Conservation (phyloP, 2,113 vertebrate genomes). For the Balaeniceps rex region DNA sequence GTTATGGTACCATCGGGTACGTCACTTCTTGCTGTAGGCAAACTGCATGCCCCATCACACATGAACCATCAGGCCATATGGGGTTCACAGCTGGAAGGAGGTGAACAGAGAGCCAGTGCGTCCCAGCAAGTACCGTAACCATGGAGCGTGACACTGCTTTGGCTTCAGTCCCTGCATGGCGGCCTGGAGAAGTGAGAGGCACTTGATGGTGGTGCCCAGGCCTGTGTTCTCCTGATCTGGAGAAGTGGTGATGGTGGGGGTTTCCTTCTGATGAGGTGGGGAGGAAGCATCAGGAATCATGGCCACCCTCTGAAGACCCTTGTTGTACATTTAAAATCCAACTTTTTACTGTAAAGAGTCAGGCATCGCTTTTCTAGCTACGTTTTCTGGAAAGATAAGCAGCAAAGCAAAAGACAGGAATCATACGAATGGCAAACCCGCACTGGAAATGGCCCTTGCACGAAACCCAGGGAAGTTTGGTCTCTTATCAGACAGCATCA, state of each 20-base stretch:
- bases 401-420: neutral
- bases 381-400: neutral
- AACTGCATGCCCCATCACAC: neutral
- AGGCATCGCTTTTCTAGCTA: neutral
- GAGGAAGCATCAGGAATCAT: neutral
- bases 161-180: neutral
- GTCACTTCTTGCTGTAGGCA: neutral
- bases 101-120: neutral
- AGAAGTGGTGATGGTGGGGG: neutral
- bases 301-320: neutral
- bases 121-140: neutral
- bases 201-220: neutral
- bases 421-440: neutral
- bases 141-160: neutral
- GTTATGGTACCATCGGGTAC: neutral
- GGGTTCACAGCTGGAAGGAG: neutral
- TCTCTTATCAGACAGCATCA: neutral
- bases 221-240: neutral
- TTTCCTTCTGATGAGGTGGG: neutral
- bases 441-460: neutral
- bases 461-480: neutral
- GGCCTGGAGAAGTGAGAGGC: neutral
- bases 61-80: neutral
- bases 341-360: neutral
- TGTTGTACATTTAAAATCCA: neutral